A percentile compares a stretch with the other conserved stretches of the same genome.
Conservation (phyloP, 2,888 invertebrate genomes). For the Anorthoa munda region DNA sequence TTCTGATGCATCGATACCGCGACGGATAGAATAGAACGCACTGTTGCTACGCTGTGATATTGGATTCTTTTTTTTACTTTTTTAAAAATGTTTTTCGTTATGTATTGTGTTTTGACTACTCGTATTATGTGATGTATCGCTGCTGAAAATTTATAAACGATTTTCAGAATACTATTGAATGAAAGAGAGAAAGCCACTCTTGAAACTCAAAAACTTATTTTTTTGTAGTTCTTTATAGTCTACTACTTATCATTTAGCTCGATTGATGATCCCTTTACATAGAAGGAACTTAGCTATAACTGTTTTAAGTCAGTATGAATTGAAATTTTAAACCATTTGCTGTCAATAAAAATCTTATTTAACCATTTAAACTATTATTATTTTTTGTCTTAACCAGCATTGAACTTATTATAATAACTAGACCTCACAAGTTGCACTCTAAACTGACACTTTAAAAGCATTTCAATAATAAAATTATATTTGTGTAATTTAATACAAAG, state of each 20-base stretch:
- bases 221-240: no score
- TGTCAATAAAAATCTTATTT: no score
- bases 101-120: neutral
- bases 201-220: no score
- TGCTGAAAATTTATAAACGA: no score
- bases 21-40: constrained; percentile 66
- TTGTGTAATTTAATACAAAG: constrained; percentile 29
- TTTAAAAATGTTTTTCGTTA: neutral
- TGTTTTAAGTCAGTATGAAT: no score
- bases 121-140: neutral
- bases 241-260: no score
- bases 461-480: constrained; percentile 17
- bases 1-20: constrained; percentile 76
- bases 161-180: no score
- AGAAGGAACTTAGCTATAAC: no score
- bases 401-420: neutral
- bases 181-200: no score
- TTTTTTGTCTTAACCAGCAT: neutral
- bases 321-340: no score
- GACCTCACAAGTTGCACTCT: constrained; percentile 26
- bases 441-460: constrained; percentile 17
- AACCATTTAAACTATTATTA: no score
- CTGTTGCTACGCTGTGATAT: constrained; percentile 29
- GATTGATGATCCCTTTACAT: no score
- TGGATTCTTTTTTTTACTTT: neutral